These are phyloP conservation scores for Bolborhynchus lineola DNA, from an alignment of 2,113 vertebrate species.

Conservation along the genomic window DNA sequence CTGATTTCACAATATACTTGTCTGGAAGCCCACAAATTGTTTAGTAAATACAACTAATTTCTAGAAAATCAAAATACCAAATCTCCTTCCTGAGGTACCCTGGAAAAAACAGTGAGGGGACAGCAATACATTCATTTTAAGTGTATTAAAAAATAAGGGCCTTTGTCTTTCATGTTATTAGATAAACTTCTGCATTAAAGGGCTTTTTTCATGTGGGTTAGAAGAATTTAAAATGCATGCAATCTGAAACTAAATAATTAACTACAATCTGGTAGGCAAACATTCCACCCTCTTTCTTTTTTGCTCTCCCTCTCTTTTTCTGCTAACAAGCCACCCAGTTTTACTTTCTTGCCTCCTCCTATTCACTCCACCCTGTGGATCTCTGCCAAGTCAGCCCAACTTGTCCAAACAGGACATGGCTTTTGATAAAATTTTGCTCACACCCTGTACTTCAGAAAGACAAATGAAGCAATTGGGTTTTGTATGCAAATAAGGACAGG, in stretches of 20 bases:
- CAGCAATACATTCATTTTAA: not conserved
- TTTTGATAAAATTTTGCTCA: slow-evolving; percentile 79
- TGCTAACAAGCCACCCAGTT: slow-evolving; percentile 74
- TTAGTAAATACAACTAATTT: slow-evolving; percentile 5
- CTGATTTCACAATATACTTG: not conserved
- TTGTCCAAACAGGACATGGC: slow-evolving; percentile 82
- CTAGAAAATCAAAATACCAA: not conserved
- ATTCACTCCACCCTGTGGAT: slow-evolving; percentile 76
- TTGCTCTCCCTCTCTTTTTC: slow-evolving; percentile 30
- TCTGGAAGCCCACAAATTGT: not conserved
- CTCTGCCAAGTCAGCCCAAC: slow-evolving; percentile 75
- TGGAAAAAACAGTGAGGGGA: not conserved
- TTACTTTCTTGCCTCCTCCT: slow-evolving; percentile 79
- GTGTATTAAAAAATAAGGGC: not conserved
- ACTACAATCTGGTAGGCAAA: slow-evolving; percentile 70
- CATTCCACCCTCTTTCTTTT: slow-evolving; percentile 64
- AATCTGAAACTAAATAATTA: slow-evolving; percentile 71
- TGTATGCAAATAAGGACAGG: slow-evolving; percentile 78
- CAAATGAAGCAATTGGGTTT: slow-evolving; percentile 72
- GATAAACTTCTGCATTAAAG: slow-evolving; percentile 47
- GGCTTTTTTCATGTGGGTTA: slow-evolving; percentile 50
- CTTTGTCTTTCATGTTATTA: slow-evolving; percentile 34
- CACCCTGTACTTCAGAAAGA: slow-evolving; percentile 76
- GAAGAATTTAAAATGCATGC: slow-evolving; percentile 43
- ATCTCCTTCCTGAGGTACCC: not conserved